Percentiles rank a stretch among this genome's conserved stretches.
Conservation (phyloP, 2,113 vertebrate genomes). For the Eudyptes chrysolophus region DNA sequence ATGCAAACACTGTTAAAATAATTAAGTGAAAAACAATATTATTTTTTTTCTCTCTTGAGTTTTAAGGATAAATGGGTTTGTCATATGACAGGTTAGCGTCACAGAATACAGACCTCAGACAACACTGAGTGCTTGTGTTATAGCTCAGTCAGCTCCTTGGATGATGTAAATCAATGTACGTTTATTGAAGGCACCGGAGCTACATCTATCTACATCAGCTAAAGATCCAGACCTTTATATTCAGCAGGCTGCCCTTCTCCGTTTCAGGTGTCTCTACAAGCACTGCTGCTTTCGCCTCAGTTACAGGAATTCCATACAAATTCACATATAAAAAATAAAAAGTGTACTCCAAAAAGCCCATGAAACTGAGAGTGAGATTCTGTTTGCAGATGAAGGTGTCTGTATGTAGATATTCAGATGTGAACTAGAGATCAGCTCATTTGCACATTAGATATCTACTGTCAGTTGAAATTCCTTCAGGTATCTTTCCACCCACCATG, state of each 20-base stretch:
- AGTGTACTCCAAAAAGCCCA: neutral
- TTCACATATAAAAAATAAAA: neutral
- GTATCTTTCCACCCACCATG: neutral
- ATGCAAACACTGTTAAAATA: neutral
- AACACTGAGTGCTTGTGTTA: neutral
- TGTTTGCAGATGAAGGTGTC: neutral
- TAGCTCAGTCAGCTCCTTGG: neutral
- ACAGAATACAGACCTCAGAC: neutral
- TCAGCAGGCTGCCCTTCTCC: neutral
- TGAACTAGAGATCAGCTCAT: neutral
- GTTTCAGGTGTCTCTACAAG: neutral
- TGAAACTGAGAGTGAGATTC: neutral
- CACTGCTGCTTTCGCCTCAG: neutral
- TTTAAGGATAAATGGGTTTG: neutral
- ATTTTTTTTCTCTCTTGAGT: neutral
- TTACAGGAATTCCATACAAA: neutral
- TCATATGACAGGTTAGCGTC: rapidly evolving
- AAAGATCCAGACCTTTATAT: neutral
- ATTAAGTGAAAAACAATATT: neutral
- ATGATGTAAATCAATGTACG: neutral
- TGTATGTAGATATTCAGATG: neutral
- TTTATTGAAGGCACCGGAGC: neutral
- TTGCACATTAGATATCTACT: neutral
- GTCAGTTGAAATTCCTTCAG: neutral
- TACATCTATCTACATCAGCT: neutral